Base-by-base conservation (phyloP, 2,888 invertebrate species). In the Busseola fusca region DNA sequence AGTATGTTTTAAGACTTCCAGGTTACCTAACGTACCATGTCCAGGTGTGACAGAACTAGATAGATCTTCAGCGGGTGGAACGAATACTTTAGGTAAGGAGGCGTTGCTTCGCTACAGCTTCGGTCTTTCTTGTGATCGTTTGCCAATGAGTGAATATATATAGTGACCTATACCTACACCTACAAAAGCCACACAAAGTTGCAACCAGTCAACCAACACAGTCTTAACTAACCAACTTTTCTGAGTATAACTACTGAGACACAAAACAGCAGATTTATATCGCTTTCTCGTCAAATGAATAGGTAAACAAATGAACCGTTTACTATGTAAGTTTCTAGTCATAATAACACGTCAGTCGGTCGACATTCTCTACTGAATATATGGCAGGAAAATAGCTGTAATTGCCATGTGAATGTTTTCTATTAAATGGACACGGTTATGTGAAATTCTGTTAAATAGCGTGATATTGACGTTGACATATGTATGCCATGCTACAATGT, bases 281-380 rank as follows among this genome's bases (percentile, higher is more conserved):
- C 69, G 64, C 74, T 78, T 73, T 82, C 79, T n/a, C n/a, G n/a
- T 66, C 63, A 66, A 72, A 78, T 69, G 34, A 65, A 12, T 48
- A 72, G 68, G 42, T 69, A 82, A 78, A 79, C 59, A 81, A 82
- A 78, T 69, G 63, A 64, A 78, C 69, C 54, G 58, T 78, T 82
- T 73, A 73, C 60, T n/a, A 37, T 73, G 52, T 37, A 67, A 62
- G 74, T 66, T 78, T 78, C 74, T 64, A 60, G 37, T 73, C 57
- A 64, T 82, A 82, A 82, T 74, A 80, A 74, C 79, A 78, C n/a
- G 48, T 64, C 65, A 18, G 45, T 1, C 21, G 18, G 56, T 64
- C 48, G 16, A 73, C 56, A 82, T 78, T 82, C 21, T 66, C 57
- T 56, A 68, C 72, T 56, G 48, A 82, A 73, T 60, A 69, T 78